Conservation (phyloP, 2,888 invertebrate species). For the Thymelicus acteon region DNA sequence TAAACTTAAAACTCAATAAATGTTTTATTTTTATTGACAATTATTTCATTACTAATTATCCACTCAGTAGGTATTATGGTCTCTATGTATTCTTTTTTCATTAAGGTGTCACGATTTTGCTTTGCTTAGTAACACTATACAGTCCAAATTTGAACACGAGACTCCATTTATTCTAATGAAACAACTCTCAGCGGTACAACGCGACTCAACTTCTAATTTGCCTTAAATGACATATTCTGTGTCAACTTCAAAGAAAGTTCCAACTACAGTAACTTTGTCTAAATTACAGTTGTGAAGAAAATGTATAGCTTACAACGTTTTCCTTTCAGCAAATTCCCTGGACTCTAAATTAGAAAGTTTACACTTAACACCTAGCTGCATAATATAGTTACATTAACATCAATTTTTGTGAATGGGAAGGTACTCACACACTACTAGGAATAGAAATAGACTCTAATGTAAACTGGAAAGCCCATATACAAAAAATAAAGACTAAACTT, state of each 20-base stretch:
- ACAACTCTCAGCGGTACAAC: constrained; percentile 25
- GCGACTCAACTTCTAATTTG: constrained; percentile 34
- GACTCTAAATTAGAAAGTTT: constrained; percentile 43
- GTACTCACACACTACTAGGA: too few species aligned
- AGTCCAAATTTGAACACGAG: neutral
- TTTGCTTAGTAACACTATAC: neutral
- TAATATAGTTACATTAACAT: constrained; percentile 7
- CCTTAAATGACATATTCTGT: constrained; percentile 35
- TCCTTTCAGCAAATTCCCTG: constrained; percentile 57
- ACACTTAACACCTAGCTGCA: neutral
- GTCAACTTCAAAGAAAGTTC: constrained; percentile 36
- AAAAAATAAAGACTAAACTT: too few species aligned
- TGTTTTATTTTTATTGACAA: too few species aligned
- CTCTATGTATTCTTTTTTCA: too few species aligned
- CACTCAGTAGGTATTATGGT: too few species aligned
- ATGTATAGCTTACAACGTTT: constrained; percentile 70
- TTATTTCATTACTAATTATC: too few species aligned
- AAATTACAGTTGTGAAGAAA: constrained; percentile 63
- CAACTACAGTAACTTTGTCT: constrained; percentile 56
- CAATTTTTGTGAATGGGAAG: neutral
- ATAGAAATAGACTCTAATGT: too few species aligned
- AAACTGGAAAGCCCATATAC: too few species aligned
- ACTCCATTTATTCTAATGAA: constrained; percentile 12
- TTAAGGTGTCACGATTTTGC: too few species aligned
- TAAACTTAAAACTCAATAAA: too few species aligned